Conservation (phyloP, 2,797 vertebrate genomes). For the Darevskia mixta region DNA sequence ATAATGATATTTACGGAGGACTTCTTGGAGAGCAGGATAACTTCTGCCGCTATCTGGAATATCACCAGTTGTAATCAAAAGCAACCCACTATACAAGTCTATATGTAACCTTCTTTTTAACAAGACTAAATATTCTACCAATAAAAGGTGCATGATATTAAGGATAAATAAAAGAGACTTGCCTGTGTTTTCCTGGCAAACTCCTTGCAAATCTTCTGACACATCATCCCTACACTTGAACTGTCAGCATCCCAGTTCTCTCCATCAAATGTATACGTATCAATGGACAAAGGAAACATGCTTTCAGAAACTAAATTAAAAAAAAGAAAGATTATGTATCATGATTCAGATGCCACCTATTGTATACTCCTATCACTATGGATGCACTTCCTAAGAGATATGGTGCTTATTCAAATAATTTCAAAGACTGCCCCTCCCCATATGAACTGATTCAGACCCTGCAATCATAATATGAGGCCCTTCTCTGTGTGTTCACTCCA, state of each 20-base stretch:
- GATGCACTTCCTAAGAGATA: background rate
- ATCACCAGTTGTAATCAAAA: background rate
- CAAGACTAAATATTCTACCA: background rate
- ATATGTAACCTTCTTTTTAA: background rate
- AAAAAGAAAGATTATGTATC: conserved; percentile 19
- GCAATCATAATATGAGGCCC: too few species aligned
- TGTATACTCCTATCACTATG: background rate
- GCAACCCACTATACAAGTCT: background rate
- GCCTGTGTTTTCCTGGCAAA: conserved; percentile 88
- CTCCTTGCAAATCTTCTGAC: conserved; percentile 84
- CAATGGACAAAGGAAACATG: conserved; percentile 61
- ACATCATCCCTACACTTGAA: conserved; percentile 75
- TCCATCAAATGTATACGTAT: conserved; percentile 69
- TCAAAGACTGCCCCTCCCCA: too few species aligned
- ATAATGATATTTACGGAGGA: background rate
- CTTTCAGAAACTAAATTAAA: conserved; percentile 69
- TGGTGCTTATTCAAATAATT: background rate
- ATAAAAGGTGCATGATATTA: background rate
- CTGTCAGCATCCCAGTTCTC: conserved; percentile 72
- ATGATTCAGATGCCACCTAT: background rate
- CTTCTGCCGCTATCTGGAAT: background rate
- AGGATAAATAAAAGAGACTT: conserved; percentile 46
- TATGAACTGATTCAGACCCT: too few species aligned
- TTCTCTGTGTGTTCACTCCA: too few species aligned
- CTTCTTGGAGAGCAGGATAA: background rate